These are phyloP conservation scores for Sarcophaga rosellei DNA, from an alignment of 2,888 invertebrate species.

Conservation along the genomic window DNA sequence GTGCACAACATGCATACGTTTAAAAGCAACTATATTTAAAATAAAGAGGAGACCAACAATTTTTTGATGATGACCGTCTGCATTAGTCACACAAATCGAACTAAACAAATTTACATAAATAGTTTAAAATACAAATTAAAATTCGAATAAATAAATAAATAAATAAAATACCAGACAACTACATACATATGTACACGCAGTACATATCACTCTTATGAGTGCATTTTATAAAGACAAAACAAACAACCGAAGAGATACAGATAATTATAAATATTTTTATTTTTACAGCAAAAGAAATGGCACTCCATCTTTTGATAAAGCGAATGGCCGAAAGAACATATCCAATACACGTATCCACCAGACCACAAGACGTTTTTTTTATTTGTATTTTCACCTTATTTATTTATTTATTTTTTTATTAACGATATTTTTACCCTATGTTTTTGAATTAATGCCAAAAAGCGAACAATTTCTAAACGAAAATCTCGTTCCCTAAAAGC, in stretches of 20 bases:
- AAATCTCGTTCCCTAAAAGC: slow-evolving; percentile 34
- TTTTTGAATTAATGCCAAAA: slow-evolving; percentile 72
- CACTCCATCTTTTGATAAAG: not conserved
- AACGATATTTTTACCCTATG: slow-evolving; percentile 66
- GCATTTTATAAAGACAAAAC: not conserved
- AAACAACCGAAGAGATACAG: not conserved
- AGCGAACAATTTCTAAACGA: slow-evolving; percentile 69
- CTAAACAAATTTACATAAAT: slow-evolving; percentile 48
- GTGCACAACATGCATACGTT: no score
- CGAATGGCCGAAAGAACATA: no score
- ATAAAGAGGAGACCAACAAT: not conserved
- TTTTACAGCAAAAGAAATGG: not conserved
- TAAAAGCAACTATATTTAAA: no score
- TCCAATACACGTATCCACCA: not conserved
- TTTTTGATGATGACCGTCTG: not conserved
- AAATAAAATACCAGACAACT: slow-evolving; percentile 6
- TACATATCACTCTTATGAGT: not conserved
- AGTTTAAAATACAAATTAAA: slow-evolving; percentile 45
- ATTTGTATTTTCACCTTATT: slow-evolving; percentile 28
- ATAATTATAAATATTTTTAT: no score
- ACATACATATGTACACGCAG: slow-evolving; percentile 18
- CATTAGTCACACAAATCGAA: slow-evolving; percentile 60
- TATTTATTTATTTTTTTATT: slow-evolving; percentile 29
- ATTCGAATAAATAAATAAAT: slow-evolving; percentile 22
- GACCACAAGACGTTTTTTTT: not conserved